Base-by-base conservation (phyloP, 2,888 invertebrate species). In the Tuberolachnus salignus region DNA sequence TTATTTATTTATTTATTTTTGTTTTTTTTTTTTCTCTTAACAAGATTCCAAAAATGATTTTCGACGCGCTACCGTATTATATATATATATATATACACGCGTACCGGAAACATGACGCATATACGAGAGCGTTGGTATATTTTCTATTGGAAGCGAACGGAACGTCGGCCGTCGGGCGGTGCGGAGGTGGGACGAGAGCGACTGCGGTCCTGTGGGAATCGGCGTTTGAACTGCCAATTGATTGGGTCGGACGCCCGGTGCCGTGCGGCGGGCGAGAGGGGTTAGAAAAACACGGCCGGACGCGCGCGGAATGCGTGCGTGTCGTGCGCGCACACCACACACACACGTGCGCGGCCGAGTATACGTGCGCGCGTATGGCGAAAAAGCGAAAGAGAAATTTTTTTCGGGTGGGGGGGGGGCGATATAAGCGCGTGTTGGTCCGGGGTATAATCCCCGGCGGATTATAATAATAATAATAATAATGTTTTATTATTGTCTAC, bases 171-270 rank as follows among this genome's bases (percentile, higher is more conserved):
- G 11, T 14, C 21, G 74, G 49, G 23, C n/a, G 26, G 23, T 11
- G 11, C 44, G 57, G 10, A 34, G 34, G 34, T 34, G 57, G 21
- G 51, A 21, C 10, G 14, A 23, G 13, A 11, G 1, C 14, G 34
- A 34, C 11, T 34, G n/a, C 26, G 23, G 42, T 78, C 75, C 67
- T 44, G 21, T 23, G 75, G 67, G 75, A 78, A 59, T 67, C 57
- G 34, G 14, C 51, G 61, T 73, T 63, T 73, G 51, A 67, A 67
- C 75, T 44, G 67, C 49, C 75, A 78, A 67, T 78, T 78, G 75
- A 78, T 78, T 67, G 75, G 67, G 75, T 49, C 66, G 46, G 57
- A 66, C 64, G 21, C 55, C 67, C 49, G 34, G 34, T 4, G 3
- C 34, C 34, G 34, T 4, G 34, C 34, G 34, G 34, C 3, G 34